These are phyloP conservation scores for Hydrozoanthus tunicans DNA, from an alignment of 64 coral and sea anemone genomes.

Conservation along the genomic window DNA sequence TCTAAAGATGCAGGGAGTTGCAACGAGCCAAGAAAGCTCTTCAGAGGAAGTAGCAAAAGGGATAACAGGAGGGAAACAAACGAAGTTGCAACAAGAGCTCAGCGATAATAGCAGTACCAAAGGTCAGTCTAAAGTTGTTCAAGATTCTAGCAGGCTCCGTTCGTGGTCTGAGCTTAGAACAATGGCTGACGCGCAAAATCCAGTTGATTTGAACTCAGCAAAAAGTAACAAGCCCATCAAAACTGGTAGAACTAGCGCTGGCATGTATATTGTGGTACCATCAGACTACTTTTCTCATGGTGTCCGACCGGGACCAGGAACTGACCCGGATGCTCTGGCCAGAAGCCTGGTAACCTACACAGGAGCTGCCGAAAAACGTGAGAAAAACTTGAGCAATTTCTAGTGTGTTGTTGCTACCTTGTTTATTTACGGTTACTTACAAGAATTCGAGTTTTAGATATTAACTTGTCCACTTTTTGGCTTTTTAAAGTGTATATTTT, in stretches of 20 bases:
- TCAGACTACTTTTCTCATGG: conserved; percentile 19
- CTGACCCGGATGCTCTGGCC: conserved; percentile 31
- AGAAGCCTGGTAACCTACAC: not conserved
- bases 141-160: not conserved
- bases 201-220: not conserved
- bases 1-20: not conserved
- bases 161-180: conserved; percentile 8
- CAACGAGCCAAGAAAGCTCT: no score
- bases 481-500: no score
- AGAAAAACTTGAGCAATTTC: not conserved
- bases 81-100: not conserved
- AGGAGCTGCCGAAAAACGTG: conserved; percentile 4
- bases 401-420: not conserved
- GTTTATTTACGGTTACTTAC: no score
- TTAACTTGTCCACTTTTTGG: no score
- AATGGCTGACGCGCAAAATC: not conserved
- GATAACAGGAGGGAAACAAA: not conserved
- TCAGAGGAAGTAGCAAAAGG: not conserved
- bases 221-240: not conserved
- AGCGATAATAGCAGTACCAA: not conserved
- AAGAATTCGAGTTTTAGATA: no score
- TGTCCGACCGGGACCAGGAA: conserved; percentile 27
- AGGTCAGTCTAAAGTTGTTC: not conserved
- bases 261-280: conserved; percentile 8
- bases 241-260: conserved; percentile 36